Evolutionary conservation across 1,140 invertebrate species (phyloP).

Genomic region (Drosophila sproati): DNA sequence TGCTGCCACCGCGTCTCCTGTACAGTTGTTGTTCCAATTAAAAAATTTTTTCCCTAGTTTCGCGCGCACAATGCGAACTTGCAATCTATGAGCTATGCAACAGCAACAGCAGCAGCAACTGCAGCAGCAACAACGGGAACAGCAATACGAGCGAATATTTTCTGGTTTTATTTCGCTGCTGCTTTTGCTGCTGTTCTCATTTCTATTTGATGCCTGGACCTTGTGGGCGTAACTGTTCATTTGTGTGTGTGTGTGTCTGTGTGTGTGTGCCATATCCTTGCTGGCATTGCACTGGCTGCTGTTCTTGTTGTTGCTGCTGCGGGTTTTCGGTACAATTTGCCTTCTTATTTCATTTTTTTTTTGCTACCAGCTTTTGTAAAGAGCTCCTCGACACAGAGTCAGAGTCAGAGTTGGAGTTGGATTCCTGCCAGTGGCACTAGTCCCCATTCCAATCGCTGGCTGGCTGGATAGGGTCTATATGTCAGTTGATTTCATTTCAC

Average conservation of each 20-base stretch:
- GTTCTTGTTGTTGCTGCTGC: slow-evolving; percentile 48
- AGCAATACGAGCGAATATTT: slow-evolving; percentile 48
- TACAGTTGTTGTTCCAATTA: slow-evolving; percentile 83
- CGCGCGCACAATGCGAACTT: slow-evolving; percentile 78
- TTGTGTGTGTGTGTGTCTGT: slow-evolving; percentile 45
- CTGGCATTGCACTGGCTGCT: slow-evolving; percentile 64
- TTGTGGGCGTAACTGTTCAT: slow-evolving; percentile 51
- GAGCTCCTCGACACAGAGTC: slow-evolving; percentile 20
- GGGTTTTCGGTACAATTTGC: slow-evolving; percentile 78
- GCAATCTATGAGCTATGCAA: slow-evolving; percentile 66
- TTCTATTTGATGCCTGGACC: slow-evolving; percentile 70
- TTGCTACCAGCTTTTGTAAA: slow-evolving; percentile 51
- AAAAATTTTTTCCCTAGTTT: slow-evolving; percentile 80
- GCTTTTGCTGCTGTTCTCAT: slow-evolving; percentile 35
- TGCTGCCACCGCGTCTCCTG: slow-evolving; percentile 47
- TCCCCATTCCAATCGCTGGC: background rate
- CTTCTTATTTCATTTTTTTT: slow-evolving; percentile 57
- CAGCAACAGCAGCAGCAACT: slow-evolving; percentile 21
- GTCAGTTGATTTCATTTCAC: slow-evolving; percentile 82
- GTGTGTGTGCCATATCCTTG: slow-evolving; percentile 66
- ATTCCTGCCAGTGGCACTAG: background rate
- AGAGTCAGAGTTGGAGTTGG: background rate
- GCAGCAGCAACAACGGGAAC: slow-evolving; percentile 7
- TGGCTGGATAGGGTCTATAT: slow-evolving; percentile 54
- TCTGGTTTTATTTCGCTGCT: slow-evolving; percentile 63